Evolutionary conservation across 2,113 vertebrate species (phyloP).

Genomic region (Triplophysa dalaica): DNA sequence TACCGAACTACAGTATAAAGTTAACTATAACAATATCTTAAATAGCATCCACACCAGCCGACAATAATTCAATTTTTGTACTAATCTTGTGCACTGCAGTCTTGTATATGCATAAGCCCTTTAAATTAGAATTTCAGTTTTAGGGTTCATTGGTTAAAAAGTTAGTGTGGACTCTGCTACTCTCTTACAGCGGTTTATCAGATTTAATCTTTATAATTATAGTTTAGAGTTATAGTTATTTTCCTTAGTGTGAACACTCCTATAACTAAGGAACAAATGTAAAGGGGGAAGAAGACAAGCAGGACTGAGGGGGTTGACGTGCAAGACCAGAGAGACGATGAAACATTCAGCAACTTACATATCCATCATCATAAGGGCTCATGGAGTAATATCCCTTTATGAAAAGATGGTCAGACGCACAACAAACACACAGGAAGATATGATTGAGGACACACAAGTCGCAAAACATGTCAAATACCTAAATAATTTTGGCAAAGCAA

Average conservation of each 20-base stretch:
- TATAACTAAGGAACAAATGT: slow-evolving; percentile 33
- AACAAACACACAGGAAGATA: slow-evolving; percentile 54
- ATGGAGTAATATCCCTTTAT: slow-evolving; percentile 91
- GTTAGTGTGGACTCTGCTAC: no score
- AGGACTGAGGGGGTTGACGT: slow-evolving; percentile 50
- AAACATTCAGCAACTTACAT: slow-evolving; percentile 86
- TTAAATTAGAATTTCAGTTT: no score
- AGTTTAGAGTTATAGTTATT: no score
- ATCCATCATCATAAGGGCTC: slow-evolving; percentile 89
- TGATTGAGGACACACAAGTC: background rate
- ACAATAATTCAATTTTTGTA: no score
- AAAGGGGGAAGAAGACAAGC: slow-evolving; percentile 24
- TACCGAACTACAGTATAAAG: no score
- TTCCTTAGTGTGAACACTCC: background rate
- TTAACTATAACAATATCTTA: no score
- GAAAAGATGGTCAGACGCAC: slow-evolving; percentile 63
- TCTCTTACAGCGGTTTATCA: no score
- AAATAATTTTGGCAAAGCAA: background rate
- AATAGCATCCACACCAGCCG: no score
- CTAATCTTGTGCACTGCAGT: no score
- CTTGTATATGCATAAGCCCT: no score
- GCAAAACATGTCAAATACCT: background rate
- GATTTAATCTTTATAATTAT: no score
- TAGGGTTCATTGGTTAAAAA: no score
- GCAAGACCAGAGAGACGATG: slow-evolving; percentile 56